phyloP scores from a whole-genome alignment of 2,888 invertebrate genomes.

The Alitta virens region DNA sequence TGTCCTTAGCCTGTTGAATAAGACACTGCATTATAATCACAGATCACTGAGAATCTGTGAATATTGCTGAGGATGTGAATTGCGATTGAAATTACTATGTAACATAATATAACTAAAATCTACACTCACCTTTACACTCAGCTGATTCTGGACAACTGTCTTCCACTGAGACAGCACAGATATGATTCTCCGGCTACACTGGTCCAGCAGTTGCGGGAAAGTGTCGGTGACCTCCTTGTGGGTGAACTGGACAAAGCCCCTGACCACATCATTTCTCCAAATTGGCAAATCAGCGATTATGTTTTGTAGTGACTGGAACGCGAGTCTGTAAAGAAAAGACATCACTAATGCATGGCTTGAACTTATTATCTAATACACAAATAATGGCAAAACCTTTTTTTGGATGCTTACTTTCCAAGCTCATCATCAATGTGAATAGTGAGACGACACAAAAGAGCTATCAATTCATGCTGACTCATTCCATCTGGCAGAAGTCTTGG shows the following conservation, averaged over 20 bases:
- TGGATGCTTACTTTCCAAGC: conserved; percentile 66
- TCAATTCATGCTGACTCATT: conserved; percentile 89
- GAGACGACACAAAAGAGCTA: conserved; percentile 87
- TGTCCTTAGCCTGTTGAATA: neutral
- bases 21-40: too few species aligned
- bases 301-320: conserved; percentile 93
- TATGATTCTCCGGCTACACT: conserved; percentile 85
- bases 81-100: too few species aligned
- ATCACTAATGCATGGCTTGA: neutral
- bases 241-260: conserved; percentile 88
- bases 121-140: neutral
- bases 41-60: too few species aligned
- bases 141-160: conserved; percentile 62
- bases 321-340: conserved; percentile 61
- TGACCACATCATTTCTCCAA: conserved; percentile 93
- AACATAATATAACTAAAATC: too few species aligned
- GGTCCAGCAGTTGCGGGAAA: conserved; percentile 85
- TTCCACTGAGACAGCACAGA: conserved; percentile 92
- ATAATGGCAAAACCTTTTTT: too few species aligned
- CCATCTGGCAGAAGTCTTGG: conserved; percentile 96
- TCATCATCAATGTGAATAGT: conserved; percentile 99
- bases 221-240: conserved; percentile 89
- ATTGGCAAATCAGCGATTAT: conserved; percentile 93
- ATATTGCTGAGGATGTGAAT: too few species aligned
- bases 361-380: neutral